Conservation (phyloP, 2,888 invertebrate genomes). For the Drosophila rubida region DNA sequence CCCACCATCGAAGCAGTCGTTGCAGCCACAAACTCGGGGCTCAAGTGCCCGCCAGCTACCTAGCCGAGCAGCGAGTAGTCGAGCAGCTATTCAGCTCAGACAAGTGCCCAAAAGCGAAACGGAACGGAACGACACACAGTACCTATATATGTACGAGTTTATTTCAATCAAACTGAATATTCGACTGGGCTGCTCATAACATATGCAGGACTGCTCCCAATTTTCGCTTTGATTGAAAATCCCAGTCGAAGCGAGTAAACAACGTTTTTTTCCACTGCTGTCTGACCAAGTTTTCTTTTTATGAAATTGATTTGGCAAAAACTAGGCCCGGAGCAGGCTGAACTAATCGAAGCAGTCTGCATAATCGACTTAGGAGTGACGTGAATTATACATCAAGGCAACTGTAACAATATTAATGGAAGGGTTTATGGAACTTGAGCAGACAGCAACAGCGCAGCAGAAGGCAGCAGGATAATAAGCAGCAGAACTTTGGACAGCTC, state of each 20-base stretch:
- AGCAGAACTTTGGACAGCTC: conserved; percentile 39
- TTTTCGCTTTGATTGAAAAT: conserved; percentile 11
- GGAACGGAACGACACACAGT: neutral
- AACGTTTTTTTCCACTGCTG: neutral
- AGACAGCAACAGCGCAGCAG: conserved; percentile 1
- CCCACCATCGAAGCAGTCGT: neutral
- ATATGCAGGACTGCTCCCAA: conserved; percentile 8
- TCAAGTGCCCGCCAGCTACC: conserved; percentile 8
- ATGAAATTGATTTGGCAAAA: conserved; percentile 2
- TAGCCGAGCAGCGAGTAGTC: neutral
- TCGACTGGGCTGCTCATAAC: conserved; percentile 1
- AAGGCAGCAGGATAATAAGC: no score
- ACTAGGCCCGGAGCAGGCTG: neutral
- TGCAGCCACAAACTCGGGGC: neutral
- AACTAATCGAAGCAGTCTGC: neutral
- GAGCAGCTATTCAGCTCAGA: conserved; percentile 7
- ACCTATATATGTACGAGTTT: neutral
- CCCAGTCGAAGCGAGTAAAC: neutral
- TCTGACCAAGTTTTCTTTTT: neutral
- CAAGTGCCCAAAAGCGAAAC: conserved; percentile 1
- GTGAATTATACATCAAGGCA: neutral
- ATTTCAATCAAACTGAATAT: conserved; percentile 19
- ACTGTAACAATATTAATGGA: conserved; percentile 9
- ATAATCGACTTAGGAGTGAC: neutral
- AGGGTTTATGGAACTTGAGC: conserved; percentile 31